Evolutionary conservation across 2,888 invertebrate species (phyloP).

Genomic region (Chorisops tibialis): DNA sequence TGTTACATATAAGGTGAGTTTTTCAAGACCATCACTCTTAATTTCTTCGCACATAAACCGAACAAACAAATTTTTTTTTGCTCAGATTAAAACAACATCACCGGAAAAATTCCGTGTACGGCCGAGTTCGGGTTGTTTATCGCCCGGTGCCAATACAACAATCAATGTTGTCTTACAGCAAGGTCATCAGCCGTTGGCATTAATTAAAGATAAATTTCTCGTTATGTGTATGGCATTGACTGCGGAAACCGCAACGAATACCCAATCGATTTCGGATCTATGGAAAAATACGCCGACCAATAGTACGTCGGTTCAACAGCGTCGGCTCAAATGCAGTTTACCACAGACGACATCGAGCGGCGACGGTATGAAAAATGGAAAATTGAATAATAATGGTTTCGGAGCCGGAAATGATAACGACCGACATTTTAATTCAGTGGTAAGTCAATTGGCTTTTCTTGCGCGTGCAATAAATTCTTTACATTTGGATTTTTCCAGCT

Average conservation of each 20-base stretch:
- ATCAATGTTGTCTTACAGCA: conserved; percentile 74
- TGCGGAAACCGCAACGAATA: conserved; percentile 56
- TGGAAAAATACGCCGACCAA: conserved; percentile 67
- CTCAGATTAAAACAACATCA: conserved; percentile 89
- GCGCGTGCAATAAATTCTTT: background rate
- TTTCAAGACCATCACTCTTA: background rate
- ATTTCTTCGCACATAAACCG: no score
- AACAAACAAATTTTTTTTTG: conserved; percentile 36
- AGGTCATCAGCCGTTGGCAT: conserved; percentile 65
- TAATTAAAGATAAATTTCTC: conserved; percentile 81
- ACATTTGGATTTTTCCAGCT: conserved; percentile 39
- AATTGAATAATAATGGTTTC: conserved; percentile 4
- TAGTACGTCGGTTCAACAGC: conserved; percentile 61
- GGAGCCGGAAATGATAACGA: conserved; percentile 19
- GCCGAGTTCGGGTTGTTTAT: conserved; percentile 77
- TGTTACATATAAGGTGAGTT: conserved; percentile 67
- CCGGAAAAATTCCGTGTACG: conserved; percentile 93
- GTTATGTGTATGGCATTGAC: conserved; percentile 76
- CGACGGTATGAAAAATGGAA: conserved; percentile 37
- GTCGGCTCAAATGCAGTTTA: conserved; percentile 68
- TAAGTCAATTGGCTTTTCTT: background rate
- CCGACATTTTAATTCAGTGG: conserved; percentile 28
- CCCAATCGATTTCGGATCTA: conserved; percentile 65
- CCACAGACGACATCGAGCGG: conserved; percentile 41
- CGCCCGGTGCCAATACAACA: conserved; percentile 60